Evolutionary conservation across 1,140 invertebrate species (phyloP).

Genomic region (Delia radicum): DNA sequence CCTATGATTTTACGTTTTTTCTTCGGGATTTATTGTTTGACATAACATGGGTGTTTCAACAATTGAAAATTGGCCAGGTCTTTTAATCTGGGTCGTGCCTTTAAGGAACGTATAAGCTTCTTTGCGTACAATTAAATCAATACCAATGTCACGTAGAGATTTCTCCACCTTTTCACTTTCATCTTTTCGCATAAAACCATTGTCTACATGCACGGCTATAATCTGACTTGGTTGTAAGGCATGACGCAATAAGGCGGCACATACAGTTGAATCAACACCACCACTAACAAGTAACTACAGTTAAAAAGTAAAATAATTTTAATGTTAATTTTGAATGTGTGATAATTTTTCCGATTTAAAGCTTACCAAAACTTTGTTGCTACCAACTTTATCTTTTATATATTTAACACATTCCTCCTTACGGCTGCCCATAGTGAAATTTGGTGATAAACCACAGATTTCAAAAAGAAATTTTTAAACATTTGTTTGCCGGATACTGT

Average conservation of each 20-base stretch:
- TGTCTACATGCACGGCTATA: conserved; percentile 96
- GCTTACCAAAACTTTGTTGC: conserved; percentile 90
- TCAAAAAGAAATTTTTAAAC: conserved; percentile 95
- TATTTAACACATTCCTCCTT: conserved; percentile 91
- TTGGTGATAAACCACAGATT: conserved; percentile 81
- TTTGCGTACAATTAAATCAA: conserved; percentile 80
- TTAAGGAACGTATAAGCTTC: conserved; percentile 73
- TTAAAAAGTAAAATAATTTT: neutral
- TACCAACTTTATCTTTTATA: conserved; percentile 86
- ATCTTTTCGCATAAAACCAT: conserved; percentile 97
- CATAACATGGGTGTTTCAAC: conserved; percentile 84
- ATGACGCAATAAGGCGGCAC: conserved; percentile 91
- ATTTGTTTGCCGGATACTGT: conserved; percentile 89
- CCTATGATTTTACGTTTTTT: conserved; percentile 98
- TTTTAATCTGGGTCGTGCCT: conserved; percentile 71
- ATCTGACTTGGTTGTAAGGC: conserved; percentile 88
- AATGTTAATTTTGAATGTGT: neutral
- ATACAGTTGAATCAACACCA: conserved; percentile 98
- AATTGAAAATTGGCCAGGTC: conserved; percentile 59
- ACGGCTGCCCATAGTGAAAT: conserved; percentile 84
- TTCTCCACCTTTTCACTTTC: conserved; percentile 88
- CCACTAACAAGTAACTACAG: conserved; percentile 86
- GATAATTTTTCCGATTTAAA: neutral
- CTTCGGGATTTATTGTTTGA: conserved; percentile 86
- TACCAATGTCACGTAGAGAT: conserved; percentile 81